Percentiles rank a stretch among this genome's conserved stretches.
phyloP scores from a whole-genome alignment of 2,113 vertebrate genomes.

The Atrichornis clamosus region DNA sequence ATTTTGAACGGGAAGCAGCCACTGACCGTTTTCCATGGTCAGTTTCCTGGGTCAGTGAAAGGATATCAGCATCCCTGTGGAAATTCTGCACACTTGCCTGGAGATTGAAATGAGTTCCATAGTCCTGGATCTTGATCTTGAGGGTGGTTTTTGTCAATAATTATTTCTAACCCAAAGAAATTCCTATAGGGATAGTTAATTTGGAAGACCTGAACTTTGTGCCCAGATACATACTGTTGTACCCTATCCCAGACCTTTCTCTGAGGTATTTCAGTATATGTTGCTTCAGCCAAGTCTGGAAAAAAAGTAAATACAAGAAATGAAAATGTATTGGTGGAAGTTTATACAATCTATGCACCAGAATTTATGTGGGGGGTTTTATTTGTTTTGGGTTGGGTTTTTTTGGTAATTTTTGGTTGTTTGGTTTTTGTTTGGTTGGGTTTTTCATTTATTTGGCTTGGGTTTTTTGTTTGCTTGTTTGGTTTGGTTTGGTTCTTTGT shows the following conservation, averaged over 20 bases:
- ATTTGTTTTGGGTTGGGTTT: not conserved
- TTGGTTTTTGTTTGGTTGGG: no score
- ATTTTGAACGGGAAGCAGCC: not conserved
- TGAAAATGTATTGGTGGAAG: fast-evolving
- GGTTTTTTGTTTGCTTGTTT: not conserved
- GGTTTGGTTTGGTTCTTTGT: not conserved
- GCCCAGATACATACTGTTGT: not conserved
- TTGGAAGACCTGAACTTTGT: not conserved
- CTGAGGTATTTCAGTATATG: no score
- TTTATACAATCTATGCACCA: not conserved
- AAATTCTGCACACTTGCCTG: not conserved
- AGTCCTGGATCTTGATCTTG: not conserved
- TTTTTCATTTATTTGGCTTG: not conserved
- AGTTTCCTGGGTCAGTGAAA: not conserved
- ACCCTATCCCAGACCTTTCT: not conserved
- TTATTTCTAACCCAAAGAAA: not conserved
- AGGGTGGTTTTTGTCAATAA: not conserved
- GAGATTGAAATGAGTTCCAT: not conserved
- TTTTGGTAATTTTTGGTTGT: not conserved
- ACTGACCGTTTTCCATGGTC: not conserved
- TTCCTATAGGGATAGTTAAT: not conserved
- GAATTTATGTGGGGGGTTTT: fast-evolving
- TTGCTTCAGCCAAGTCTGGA: not conserved
- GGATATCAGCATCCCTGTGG: not conserved
- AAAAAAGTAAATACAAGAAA: not conserved